These are phyloP conservation scores for Sebastes minor DNA, from an alignment of 2,797 vertebrate genomes.

Conservation along the genomic window DNA sequence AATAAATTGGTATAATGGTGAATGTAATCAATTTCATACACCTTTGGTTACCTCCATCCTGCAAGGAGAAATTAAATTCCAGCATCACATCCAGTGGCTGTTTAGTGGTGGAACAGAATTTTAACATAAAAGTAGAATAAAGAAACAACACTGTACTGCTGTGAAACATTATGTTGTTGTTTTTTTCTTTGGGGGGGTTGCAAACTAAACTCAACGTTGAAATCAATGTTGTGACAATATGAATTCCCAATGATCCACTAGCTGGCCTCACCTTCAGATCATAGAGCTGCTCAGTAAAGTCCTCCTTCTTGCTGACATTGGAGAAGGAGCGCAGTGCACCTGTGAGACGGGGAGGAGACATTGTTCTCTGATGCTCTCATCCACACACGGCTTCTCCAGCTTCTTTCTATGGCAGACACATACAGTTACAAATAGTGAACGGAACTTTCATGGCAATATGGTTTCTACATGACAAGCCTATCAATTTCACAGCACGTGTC, in stretches of 20 bases:
- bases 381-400: slow-evolving; percentile 64
- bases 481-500: neutral
- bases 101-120: neutral
- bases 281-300: slow-evolving; percentile 83
- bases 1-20: neutral
- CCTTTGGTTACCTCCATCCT: neutral
- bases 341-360: slow-evolving; percentile 96
- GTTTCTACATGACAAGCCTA: neutral
- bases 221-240: neutral
- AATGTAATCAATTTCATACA: neutral
- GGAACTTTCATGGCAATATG: neutral
- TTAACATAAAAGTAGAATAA: neutral
- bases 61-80: neutral
- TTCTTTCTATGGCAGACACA: neutral
- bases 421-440: neutral
- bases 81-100: neutral
- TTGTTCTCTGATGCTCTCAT: slow-evolving; percentile 81
- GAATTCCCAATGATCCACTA: neutral
- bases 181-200: neutral
- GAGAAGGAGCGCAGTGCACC: slow-evolving; percentile 95
- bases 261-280: slow-evolving; percentile 89
- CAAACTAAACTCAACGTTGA: neutral
- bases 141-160: neutral
- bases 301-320: slow-evolving; percentile 92
- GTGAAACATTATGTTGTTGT: neutral